Base-by-base conservation (phyloP, 2,113 vertebrate species). In the Sinosuthora webbiana region DNA sequence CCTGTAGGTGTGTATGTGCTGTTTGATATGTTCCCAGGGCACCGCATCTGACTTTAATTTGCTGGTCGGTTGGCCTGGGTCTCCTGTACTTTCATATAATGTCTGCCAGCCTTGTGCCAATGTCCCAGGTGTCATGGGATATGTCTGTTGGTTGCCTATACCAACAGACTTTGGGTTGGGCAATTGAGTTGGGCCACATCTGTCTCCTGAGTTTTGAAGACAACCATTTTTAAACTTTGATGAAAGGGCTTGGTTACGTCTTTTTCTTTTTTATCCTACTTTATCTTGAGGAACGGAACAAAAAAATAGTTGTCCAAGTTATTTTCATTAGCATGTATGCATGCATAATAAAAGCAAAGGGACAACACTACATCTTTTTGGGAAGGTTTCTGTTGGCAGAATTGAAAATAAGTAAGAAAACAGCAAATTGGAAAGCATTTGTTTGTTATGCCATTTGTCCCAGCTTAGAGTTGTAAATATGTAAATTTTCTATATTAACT, bases 401-500 rank as follows among this genome's bases (percentile, higher is more conserved):
- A 69, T 41, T 50, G 25, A 31, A 62, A 47, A 42, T 57, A 50
- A 87, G 15, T 55, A 67, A 59, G 39, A 81, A 62, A 92, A 57
- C 4, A 42, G 11, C 23, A 67, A 78, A 67, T 5, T 53, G 24
- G 68, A 78, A 94, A 75, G 21, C 22, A 57, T 89, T 65, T 77
- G 41, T 89, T 65, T 77, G 41, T 80, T 74, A 70, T 30, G 42
- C 14, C 1, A 0, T 57, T 63, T 75, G 39, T 55, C 18, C 35
- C 60, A 63, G 42, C 39, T 81, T 89, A 45, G 23, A 59, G 39
- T 70, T 87, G 42, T 70, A 78, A 91, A 71, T 68, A 67, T 12
- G 20, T 45, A 89, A 56, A 12, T 94, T 93, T 87, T 87, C 37
- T 89, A 21, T 50, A 84, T 33, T 87, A 81, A 82, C 77, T 78